A percentile compares a stretch with the other conserved stretches of the same genome.
These are phyloP conservation scores for Ciona savignyi DNA, from an alignment of 23 tunicate genomes.

Conservation along the genomic window DNA sequence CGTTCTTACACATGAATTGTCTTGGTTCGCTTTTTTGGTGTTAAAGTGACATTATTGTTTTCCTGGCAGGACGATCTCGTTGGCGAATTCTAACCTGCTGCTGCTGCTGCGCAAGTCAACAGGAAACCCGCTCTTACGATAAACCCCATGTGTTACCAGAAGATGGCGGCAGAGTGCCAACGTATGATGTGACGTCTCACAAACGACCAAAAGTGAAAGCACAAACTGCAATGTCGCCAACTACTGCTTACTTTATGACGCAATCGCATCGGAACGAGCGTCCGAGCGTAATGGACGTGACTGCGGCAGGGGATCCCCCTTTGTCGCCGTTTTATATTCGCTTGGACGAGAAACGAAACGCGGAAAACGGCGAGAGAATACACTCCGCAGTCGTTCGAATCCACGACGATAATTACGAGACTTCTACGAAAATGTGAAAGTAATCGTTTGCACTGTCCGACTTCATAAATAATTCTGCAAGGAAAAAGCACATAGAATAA, in stretches of 20 bases:
- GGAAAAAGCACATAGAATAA: too few species aligned
- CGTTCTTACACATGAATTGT: too few species aligned
- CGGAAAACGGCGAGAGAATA: background rate
- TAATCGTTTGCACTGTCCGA: too few species aligned
- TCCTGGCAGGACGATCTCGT: background rate
- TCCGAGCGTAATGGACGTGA: background rate
- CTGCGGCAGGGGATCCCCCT: background rate
- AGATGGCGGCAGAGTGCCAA: conserved; percentile 2
- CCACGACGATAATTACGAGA: background rate
- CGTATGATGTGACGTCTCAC: conserved; percentile 7
- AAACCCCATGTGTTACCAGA: background rate
- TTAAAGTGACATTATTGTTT: too few species aligned
- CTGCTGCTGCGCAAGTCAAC: background rate
- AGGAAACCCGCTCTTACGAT: background rate
- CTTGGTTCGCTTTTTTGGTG: too few species aligned
- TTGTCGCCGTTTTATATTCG: background rate
- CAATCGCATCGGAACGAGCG: conserved; percentile 9
- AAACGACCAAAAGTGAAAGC: conserved; percentile 4
- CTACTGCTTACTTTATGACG: conserved; percentile 9
- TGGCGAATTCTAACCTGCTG: background rate
- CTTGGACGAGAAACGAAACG: background rate
- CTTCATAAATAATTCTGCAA: too few species aligned
- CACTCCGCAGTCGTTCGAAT: background rate
- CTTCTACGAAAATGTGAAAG: background rate
- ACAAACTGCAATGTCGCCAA: conserved; percentile 13